phyloP scores from a whole-genome alignment of 2,113 vertebrate species.

The Coregonus clupeaformis region DNA sequence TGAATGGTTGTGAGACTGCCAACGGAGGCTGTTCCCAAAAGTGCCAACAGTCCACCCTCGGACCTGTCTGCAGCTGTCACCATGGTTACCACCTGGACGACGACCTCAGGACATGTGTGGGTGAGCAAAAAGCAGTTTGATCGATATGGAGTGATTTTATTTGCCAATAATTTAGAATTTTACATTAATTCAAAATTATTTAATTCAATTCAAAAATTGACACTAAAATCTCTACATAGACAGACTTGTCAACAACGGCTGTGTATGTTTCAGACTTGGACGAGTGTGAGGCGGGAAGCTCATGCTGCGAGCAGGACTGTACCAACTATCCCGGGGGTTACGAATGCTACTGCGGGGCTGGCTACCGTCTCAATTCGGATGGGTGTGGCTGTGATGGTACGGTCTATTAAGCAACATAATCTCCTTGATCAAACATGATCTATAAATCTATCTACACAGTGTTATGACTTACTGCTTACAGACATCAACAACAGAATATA shows the following conservation, averaged over 20 bases:
- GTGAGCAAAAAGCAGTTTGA: conserved; percentile 54
- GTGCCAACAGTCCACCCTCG: conserved; percentile 83
- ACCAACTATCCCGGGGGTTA: conserved; percentile 92
- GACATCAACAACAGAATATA: no score
- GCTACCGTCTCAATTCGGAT: conserved; percentile 79
- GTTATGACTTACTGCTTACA: no score
- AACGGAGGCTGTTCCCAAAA: conserved; percentile 89
- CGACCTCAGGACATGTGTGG: conserved; percentile 85
- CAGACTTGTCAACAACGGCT: not conserved
- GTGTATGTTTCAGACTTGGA: conserved; percentile 78
- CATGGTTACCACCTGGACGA: conserved; percentile 77
- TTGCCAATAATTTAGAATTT: no score
- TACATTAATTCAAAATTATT: no score
- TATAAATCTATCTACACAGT: no score
- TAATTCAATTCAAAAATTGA: no score
- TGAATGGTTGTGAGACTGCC: conserved; percentile 88
- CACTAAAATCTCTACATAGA: no score
- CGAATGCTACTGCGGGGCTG: conserved; percentile 86
- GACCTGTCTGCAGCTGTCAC: conserved; percentile 86
- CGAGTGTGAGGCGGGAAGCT: conserved; percentile 76
- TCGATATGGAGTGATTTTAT: no score
- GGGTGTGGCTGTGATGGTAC: conserved; percentile 90
- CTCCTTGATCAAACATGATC: no score
- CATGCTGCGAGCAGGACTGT: conserved; percentile 91
- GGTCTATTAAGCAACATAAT: not conserved